Percentiles rank a stretch among this genome's conserved stretches.
Conservation (phyloP, 1,140 invertebrate genomes). For the Nymphalis io region DNA sequence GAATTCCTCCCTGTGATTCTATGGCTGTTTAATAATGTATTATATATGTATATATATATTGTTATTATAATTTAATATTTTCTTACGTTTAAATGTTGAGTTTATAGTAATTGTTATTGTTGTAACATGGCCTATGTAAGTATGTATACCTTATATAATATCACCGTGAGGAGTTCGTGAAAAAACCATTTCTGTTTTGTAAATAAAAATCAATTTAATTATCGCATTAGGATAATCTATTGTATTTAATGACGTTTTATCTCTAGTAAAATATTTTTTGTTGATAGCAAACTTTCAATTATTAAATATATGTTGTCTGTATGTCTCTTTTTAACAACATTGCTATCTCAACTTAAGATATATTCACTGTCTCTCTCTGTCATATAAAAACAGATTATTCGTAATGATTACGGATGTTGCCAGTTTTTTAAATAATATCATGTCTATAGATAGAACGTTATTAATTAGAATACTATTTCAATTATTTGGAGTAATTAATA, state of each 20-base stretch:
- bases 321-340: too few species aligned
- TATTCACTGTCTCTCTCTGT: too few species aligned
- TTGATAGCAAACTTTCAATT: too few species aligned
- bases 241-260: not conserved
- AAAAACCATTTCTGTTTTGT: not conserved
- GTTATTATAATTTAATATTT: slow-evolving; percentile 24
- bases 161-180: too few species aligned
- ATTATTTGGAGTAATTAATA: slow-evolving; percentile 2
- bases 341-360: too few species aligned
- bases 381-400: too few species aligned
- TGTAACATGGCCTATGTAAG: slow-evolving; percentile 15
- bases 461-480: not conserved
- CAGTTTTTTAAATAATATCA: too few species aligned
- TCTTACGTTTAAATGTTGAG: slow-evolving; percentile 2
- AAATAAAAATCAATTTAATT: not conserved
- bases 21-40: slow-evolving; percentile 49
- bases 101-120: slow-evolving; percentile 11
- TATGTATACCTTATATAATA: not conserved
- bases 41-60: slow-evolving; percentile 23
- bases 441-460: too few species aligned
- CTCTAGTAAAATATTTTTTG: too few species aligned
- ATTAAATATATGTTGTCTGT: too few species aligned
- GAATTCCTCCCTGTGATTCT: slow-evolving; percentile 53
- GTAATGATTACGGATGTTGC: too few species aligned
- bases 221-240: not conserved